These are phyloP conservation scores for Cordilura impudica DNA, from an alignment of 2,888 invertebrate genomes.

Conservation along the genomic window DNA sequence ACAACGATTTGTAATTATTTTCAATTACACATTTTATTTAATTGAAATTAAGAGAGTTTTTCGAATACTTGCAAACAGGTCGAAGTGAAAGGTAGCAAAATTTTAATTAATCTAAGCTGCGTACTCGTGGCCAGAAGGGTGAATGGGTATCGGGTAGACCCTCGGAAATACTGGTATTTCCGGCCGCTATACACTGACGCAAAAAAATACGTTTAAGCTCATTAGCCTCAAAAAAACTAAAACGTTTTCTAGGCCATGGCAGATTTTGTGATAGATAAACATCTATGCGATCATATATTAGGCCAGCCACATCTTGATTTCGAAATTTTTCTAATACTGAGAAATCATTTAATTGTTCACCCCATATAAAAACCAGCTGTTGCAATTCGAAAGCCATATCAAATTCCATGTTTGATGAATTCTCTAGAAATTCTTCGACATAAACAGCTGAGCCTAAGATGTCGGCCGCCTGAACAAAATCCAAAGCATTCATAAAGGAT, in stretches of 20 bases:
- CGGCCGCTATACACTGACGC: constrained; percentile 67
- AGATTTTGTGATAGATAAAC: constrained; percentile 63
- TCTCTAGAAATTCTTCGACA: constrained; percentile 87
- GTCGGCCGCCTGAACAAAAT: constrained; percentile 88
- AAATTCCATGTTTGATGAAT: constrained; percentile 77
- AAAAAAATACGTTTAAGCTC: constrained; percentile 69
- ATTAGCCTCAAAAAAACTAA: constrained; percentile 67
- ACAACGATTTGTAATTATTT: constrained; percentile 24
- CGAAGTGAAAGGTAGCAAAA: not conserved
- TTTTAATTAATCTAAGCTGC: constrained; percentile 32
- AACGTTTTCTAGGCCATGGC: constrained; percentile 66
- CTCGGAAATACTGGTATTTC: constrained; percentile 35
- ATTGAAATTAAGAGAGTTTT: not conserved
- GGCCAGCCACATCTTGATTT: constrained; percentile 91
- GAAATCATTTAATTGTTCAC: constrained; percentile 92
- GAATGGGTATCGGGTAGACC: constrained; percentile 47
- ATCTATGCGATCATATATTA: constrained; percentile 96
- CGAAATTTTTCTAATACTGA: constrained; percentile 89
- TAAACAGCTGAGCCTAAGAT: constrained; percentile 93
- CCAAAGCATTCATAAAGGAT: constrained; percentile 87
- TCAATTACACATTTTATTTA: constrained; percentile 26
- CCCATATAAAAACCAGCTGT: constrained; percentile 96
- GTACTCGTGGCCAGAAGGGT: constrained; percentile 50
- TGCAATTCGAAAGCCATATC: constrained; percentile 85
- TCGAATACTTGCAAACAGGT: no score